Conservation (phyloP, 2,797 vertebrate species). For the Alosa sapidissima region DNA sequence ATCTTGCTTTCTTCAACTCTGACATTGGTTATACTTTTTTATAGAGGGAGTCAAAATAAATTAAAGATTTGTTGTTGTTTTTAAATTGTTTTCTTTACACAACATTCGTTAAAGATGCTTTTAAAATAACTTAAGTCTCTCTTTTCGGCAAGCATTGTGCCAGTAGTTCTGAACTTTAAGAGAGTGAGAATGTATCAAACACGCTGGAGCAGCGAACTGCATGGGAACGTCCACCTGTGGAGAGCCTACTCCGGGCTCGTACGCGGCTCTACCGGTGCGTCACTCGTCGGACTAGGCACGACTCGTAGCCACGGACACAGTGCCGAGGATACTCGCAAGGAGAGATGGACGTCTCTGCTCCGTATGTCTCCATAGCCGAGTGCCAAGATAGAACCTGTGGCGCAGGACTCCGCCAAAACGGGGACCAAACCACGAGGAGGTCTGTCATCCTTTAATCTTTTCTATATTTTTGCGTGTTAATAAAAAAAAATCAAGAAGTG, state of each 20-base stretch:
- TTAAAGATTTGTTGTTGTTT: not conserved
- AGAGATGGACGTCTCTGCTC: not conserved
- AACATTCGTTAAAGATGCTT: constrained; percentile 38
- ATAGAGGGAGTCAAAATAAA: constrained; percentile 26
- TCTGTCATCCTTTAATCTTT: not conserved
- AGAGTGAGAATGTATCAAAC: constrained; percentile 29
- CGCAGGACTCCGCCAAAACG: not conserved
- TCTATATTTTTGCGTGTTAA: constrained; percentile 19
- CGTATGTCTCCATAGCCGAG: not conserved
- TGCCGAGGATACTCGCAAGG: not conserved
- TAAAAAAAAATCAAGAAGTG: constrained; percentile 33
- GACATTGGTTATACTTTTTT: not conserved
- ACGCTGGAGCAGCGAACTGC: constrained; percentile 15
- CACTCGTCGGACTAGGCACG: not conserved
- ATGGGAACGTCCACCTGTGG: constrained; percentile 9
- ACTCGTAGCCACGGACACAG: not conserved
- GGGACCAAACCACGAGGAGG: not conserved
- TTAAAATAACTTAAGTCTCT: constrained; percentile 50
- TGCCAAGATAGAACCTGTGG: not conserved
- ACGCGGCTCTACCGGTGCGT: not conserved
- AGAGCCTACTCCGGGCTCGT: not conserved
- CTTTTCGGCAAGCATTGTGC: constrained; percentile 47
- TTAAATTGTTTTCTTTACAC: constrained; percentile 11
- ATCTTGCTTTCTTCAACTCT: not conserved
- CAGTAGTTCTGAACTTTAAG: constrained; percentile 35